Conservation (phyloP, 2,797 vertebrate species). For the Masticophis lateralis region DNA sequence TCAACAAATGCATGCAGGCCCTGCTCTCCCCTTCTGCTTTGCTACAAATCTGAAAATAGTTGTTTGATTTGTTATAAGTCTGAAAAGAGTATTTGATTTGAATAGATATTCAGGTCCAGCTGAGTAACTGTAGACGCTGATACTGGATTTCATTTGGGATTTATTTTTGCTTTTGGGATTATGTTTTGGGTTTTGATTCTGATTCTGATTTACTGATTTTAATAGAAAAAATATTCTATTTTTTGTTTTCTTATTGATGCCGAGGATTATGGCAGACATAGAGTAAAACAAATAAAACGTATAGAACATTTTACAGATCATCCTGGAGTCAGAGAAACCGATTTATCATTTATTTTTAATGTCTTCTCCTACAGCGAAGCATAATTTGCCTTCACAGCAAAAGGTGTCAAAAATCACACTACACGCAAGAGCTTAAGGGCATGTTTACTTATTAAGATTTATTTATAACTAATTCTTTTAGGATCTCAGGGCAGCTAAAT, state of each 20-base stretch:
- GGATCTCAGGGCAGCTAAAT: not conserved
- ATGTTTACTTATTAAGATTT: conserved; percentile 34
- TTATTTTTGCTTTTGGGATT: not conserved
- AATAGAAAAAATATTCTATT: not conserved
- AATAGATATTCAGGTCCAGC: not conserved
- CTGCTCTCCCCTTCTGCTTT: not conserved
- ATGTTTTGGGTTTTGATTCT: not conserved
- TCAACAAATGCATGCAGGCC: not conserved
- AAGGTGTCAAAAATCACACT: conserved; percentile 39
- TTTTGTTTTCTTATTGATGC: not conserved
- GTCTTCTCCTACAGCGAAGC: conserved; percentile 16
- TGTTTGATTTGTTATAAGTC: not conserved
- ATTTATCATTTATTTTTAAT: conserved; percentile 51
- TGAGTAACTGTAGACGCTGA: not conserved
- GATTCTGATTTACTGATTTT: not conserved
- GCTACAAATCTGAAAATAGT: not conserved
- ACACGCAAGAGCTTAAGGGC: conserved; percentile 32
- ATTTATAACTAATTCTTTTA: not conserved
- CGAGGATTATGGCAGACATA: not conserved
- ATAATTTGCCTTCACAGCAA: conserved; percentile 50
- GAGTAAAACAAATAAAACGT: not conserved
- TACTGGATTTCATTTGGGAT: not conserved
- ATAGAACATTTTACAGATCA: not conserved
- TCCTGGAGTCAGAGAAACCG: not conserved
- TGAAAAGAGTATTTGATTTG: not conserved